Evolutionary conservation across 1,140 invertebrate species (phyloP), one percentile per base, ranked within the genome.

Genomic region (Hyphantria cunea): DNA sequence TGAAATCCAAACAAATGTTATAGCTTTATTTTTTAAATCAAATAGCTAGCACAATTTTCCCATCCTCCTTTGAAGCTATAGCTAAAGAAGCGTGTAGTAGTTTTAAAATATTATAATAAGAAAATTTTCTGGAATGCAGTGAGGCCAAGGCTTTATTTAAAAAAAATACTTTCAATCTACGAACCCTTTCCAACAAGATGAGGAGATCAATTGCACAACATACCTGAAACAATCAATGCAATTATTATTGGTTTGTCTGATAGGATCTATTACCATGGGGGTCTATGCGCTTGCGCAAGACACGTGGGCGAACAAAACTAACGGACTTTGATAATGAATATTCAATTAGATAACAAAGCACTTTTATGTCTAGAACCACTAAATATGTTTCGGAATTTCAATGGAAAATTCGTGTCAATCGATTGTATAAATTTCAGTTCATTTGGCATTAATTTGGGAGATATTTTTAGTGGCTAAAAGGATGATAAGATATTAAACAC

Each of bases 211-310:
- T 73, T 72, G 53, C 41, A 64, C 59, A 75, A 84, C 81, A 54
- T 82, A 84, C 82, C 82, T 82, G 80, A 33, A 84, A 84, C 76
- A 84, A 81, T 74, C 55, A 77, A 76, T 79, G 74, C 70, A 70
- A 79, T 84, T 82, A 66, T 68, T 51, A 33, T 53, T 61, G 17
- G 17, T 66, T 50, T 58, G 51, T 34, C 32, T 67, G 72, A 74
- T 74, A 74, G 15, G 11, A 64, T 53, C 64, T 66, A 60, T 64
- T 39, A 31, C 17, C 32, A 17, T 42, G 32, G 32, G 14, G 41
- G 39, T 44, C 53, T 41, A 55, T 56, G 31, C 39, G 53, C 31
- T 15, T 49, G 44, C 32, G 45, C 45, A 58, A 51, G 25, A 7
- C 33, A 49, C 33, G 66, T 68, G 56, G 61, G 66, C 51, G 51